A percentile compares a stretch with the other conserved stretches of the same genome.
phyloP scores from a whole-genome alignment of 2,888 invertebrate genomes.

The Anthophora plumipes region DNA sequence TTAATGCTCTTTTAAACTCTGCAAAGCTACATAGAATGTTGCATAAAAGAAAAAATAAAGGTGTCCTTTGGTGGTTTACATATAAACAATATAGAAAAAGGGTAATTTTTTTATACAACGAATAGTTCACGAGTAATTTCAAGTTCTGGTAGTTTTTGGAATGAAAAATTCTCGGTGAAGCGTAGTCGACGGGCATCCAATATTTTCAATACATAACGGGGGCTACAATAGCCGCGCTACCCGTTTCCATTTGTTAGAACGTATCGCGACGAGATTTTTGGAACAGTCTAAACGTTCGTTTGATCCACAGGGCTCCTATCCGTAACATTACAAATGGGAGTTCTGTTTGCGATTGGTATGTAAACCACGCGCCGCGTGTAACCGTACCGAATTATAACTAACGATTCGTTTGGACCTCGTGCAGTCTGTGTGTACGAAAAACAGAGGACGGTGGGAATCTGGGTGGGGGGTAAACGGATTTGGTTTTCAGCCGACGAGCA shows the following conservation, averaged over 20 bases:
- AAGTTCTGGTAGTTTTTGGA: not conserved
- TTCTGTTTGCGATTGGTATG: conserved; percentile 57
- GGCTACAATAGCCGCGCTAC: conserved; percentile 13
- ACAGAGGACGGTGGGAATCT: conserved; percentile 29
- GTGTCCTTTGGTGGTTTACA: too few species aligned
- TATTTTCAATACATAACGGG: not conserved
- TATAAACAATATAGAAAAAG: too few species aligned
- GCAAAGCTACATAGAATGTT: too few species aligned
- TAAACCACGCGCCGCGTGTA: conserved; percentile 44
- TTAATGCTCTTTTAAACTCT: too few species aligned
- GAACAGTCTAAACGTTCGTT: conserved; percentile 38
- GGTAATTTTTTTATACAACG: too few species aligned
- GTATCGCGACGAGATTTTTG: conserved; percentile 35
- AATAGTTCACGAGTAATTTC: too few species aligned
- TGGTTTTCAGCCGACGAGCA: conserved; percentile 23
- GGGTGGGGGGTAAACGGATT: conserved; percentile 44
- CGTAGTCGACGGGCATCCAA: not conserved
- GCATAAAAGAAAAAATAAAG: too few species aligned
- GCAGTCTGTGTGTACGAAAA: conserved; percentile 30
- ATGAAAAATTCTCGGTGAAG: not conserved
- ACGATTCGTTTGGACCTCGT: conserved; percentile 18
- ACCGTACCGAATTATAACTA: conserved; percentile 52
- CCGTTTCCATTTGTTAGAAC: conserved; percentile 23
- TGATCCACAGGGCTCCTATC: conserved; percentile 24
- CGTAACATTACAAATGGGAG: conserved; percentile 37